These are phyloP conservation scores for Thumatha senex DNA, from an alignment of 2,888 invertebrate genomes.

Conservation along the genomic window DNA sequence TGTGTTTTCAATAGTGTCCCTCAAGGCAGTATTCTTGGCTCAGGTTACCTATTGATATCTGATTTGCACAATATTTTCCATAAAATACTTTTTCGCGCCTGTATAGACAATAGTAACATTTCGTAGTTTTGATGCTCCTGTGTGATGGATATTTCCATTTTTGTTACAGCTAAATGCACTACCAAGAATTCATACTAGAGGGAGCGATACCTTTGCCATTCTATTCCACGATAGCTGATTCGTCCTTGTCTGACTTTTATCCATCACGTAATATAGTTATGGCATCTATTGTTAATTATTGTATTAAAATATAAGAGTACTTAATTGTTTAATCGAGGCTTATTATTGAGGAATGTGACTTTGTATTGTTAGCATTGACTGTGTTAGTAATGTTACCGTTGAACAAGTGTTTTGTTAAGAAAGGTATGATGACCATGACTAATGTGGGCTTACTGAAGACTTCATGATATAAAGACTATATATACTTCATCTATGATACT, in stretches of 20 bases:
- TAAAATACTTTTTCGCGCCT: background rate
- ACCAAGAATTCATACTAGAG: too few relatives aligned
- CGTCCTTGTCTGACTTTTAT: background rate
- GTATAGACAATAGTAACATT: background rate
- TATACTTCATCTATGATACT: too few relatives aligned
- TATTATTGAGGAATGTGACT: background rate
- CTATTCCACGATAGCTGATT: background rate
- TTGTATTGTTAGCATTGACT: background rate
- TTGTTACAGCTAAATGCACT: too few relatives aligned
- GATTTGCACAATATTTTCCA: background rate
- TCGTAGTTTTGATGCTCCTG: background rate
- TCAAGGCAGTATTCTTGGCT: background rate
- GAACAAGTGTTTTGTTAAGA: too few relatives aligned
- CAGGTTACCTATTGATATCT: background rate
- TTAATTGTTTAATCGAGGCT: slow-evolving; percentile 1
- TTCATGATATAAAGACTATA: too few relatives aligned
- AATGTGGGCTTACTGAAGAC: too few relatives aligned
- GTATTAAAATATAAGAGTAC: background rate
- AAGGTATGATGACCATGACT: too few relatives aligned
- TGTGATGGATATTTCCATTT: too few relatives aligned
- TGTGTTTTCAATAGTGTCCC: background rate
- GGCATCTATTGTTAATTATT: background rate
- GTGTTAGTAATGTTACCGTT: too few relatives aligned
- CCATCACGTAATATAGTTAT: background rate
- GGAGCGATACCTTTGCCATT: too few relatives aligned